A percentile compares a stretch with the other conserved stretches of the same genome.
Evolutionary conservation across 2,113 vertebrate genomes (phyloP).

Genomic region (Acanthochromis polyacanthus): DNA sequence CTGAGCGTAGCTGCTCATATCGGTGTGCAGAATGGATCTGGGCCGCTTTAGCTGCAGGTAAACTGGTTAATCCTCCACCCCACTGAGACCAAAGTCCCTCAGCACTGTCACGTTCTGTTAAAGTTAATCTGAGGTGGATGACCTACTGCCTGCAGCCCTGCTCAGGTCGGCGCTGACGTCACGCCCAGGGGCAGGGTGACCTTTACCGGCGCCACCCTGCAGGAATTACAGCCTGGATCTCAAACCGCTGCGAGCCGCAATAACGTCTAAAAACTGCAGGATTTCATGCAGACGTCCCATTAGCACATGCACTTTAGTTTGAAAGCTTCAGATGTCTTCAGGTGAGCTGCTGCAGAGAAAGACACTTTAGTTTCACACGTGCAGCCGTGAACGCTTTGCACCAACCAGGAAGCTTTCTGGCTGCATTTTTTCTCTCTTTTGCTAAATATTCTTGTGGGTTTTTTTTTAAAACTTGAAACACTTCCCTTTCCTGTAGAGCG

Average conservation of each 20-base stretch:
- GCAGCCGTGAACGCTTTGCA: background rate
- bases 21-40: constrained; percentile 44
- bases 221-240: constrained; percentile 37
- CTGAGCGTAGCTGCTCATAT: constrained; percentile 19
- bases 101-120: constrained; percentile 78
- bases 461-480: no score
- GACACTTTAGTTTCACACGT: constrained; percentile 5
- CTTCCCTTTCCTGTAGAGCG: no score
- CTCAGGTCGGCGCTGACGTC: constrained; percentile 63
- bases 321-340: background rate
- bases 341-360: background rate
- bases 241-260: constrained; percentile 11
- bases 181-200: constrained; percentile 26
- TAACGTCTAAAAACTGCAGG: background rate
- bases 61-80: constrained; percentile 70
- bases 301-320: background rate
- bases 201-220: constrained; percentile 22
- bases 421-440: background rate
- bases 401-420: background rate
- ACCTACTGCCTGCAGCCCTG: constrained; percentile 73
- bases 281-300: background rate
- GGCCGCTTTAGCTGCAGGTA: constrained; percentile 60
- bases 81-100: constrained; percentile 75
- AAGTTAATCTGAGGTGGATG: constrained; percentile 74
- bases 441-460: background rate